Evolutionary conservation across 2,888 invertebrate genomes (phyloP), one percentile per base, ranked within the genome.

Genomic region (Drosophila paranaensis): DNA sequence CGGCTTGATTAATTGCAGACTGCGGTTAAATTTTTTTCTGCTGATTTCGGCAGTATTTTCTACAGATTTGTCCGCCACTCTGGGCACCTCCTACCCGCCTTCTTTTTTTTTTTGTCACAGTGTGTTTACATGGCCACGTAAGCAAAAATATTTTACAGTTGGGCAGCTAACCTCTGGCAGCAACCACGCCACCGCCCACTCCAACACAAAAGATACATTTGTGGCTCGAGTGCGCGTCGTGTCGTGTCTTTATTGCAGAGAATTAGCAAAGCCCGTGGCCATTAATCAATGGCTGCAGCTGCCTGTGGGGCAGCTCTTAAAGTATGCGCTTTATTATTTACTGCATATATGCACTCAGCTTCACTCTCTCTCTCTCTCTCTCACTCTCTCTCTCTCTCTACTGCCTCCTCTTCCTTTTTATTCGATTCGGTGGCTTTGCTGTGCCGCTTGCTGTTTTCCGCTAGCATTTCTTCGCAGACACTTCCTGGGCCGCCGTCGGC

Each of bases 1-100:
- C 63, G 60, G 74, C 88, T 87, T 86, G 82, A 86, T 87, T 87
- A 86, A 86, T 86, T 87, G 85, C 81, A 66, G 73, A 81, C 81
- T 77, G 76, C 33, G 81, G 82, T 79, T 79, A 79, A 77, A 72
- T 66, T 71, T 80, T 79, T 81, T 82, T 74, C 42, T 75, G 79
- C 81, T 85, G 82, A 81, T 86, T 77, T 85, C 74, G 73, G 67
- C 71, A 80, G 63, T 35, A 79, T 77, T 68, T 63, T 40, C 55
- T 67, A 42, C 62, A 61, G 64, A 65, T 70, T 72, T 16, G 30
- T 16, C 1, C 48, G 30, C 11, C 30, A 30, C 30, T 0, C 46
- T 27, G 27, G 6, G 27, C 27, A 45, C 8, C 9, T 3, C n/a
- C 11, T 11, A 3, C 8, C 35, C 13, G 2, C 10, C 37, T 16